These are phyloP conservation scores for Xiphophorus couchianus DNA, from an alignment of 2,113 vertebrate species.

Conservation along the genomic window DNA sequence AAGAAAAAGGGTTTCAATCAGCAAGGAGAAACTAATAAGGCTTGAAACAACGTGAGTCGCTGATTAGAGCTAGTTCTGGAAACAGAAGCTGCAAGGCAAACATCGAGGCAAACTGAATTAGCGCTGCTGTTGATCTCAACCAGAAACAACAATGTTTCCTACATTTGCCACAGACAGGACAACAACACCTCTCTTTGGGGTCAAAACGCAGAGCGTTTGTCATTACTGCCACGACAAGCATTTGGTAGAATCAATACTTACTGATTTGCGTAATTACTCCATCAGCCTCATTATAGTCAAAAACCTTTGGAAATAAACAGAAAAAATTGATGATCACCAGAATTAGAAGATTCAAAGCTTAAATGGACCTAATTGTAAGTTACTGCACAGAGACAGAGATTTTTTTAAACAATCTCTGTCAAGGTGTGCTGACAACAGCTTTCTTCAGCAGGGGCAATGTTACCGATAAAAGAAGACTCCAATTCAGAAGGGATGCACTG, in stretches of 20 bases:
- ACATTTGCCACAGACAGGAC: constrained; percentile 37
- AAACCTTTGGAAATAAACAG: too few species aligned
- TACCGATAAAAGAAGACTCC: background rate
- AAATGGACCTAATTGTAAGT: background rate
- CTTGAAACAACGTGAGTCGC: constrained; percentile 26
- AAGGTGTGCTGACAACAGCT: background rate
- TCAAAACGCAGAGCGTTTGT: background rate
- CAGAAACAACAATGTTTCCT: constrained; percentile 29
- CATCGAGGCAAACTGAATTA: constrained; percentile 42
- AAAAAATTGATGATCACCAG: too few species aligned
- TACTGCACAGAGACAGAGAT: too few species aligned
- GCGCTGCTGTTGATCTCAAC: constrained; percentile 26
- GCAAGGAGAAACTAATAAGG: constrained; percentile 3
- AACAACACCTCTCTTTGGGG: constrained; percentile 12
- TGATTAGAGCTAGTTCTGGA: background rate
- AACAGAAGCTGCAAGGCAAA: background rate
- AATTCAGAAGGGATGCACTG: background rate
- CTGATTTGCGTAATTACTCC: background rate
- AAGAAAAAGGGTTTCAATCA: background rate
- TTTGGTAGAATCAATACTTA: background rate
- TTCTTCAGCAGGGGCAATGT: background rate
- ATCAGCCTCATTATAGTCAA: background rate
- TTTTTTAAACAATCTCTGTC: background rate
- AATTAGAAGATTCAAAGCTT: too few species aligned
- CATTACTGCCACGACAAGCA: background rate